A percentile compares a stretch with the other conserved stretches of the same genome.
phyloP scores from a whole-genome alignment of 2,888 invertebrate genomes.

The Diarsia dahlii region DNA sequence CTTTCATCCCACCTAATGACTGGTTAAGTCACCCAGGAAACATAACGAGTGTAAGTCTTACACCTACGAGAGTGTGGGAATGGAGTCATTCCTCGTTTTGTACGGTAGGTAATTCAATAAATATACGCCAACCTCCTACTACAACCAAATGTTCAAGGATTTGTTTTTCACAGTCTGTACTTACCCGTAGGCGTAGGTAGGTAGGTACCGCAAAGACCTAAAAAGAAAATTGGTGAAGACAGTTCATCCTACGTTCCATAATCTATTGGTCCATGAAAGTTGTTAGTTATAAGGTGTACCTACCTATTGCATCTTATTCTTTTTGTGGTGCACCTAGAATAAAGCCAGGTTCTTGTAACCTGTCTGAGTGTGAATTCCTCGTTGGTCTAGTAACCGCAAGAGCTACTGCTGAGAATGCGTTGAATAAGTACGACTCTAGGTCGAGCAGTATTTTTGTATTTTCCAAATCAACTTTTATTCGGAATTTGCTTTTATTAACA shows the following conservation, averaged over 20 bases:
- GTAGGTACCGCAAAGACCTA: neutral
- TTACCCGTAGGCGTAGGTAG: neutral
- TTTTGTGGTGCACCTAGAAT: neutral
- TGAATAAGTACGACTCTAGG: neutral
- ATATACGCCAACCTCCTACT: constrained; percentile 12
- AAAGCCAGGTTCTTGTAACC: neutral
- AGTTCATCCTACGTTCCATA: neutral
- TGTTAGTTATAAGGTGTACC: neutral
- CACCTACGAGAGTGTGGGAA: constrained; percentile 4
- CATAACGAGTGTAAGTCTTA: neutral
- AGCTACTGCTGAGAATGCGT: neutral
- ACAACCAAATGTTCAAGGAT: constrained; percentile 8
- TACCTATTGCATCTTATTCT: neutral
- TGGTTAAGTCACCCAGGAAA: constrained; percentile 41
- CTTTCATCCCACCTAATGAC: constrained; percentile 14
- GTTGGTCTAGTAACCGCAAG: neutral
- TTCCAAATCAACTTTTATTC: neutral
- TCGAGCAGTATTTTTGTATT: neutral
- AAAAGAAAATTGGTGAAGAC: neutral
- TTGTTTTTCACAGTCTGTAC: neutral
- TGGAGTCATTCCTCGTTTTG: constrained; percentile 10
- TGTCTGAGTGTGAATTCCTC: neutral
- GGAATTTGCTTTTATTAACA: neutral
- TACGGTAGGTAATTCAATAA: constrained; percentile 13
- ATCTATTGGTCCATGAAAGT: neutral